Conservation (phyloP, 2,113 vertebrate genomes). For the Burhinus bistriatus region DNA sequence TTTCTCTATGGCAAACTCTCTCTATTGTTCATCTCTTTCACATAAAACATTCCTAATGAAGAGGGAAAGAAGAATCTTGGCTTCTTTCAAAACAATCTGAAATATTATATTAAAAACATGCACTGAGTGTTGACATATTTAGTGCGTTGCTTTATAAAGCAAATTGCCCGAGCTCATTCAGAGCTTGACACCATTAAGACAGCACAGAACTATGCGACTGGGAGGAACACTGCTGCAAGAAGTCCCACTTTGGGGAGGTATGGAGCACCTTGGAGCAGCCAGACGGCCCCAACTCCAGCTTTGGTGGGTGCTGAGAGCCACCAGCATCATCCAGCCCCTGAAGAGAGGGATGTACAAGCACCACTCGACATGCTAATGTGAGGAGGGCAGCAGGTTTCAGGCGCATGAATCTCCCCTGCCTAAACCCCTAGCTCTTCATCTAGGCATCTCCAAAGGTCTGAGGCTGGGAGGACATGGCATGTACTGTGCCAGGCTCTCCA, state of each 20-base stretch:
- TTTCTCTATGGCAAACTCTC: conserved; percentile 33
- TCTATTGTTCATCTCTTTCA: conserved; percentile 56
- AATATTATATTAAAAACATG: conserved; percentile 53
- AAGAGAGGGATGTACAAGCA: not conserved
- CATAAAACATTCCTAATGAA: conserved; percentile 19
- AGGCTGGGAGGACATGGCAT: rapidly evolving
- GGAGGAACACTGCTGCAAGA: not conserved
- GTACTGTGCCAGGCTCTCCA: not conserved
- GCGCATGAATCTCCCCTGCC: not conserved
- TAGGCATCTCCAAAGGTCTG: not conserved
- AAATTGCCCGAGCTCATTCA: conserved; percentile 28
- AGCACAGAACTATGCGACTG: not conserved
- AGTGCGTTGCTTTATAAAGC: conserved; percentile 40
- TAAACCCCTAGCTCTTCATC: not conserved
- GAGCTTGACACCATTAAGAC: conserved; percentile 26
- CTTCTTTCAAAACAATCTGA: conserved; percentile 62
- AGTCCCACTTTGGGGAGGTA: not conserved
- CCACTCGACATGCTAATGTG: not conserved
- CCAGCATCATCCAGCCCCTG: not conserved
- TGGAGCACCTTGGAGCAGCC: not conserved
- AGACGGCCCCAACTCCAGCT: not conserved
- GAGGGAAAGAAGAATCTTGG: conserved; percentile 52
- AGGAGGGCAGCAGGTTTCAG: not conserved
- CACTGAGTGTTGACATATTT: conserved; percentile 51
- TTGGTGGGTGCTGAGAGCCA: not conserved